A percentile compares a stretch with the other conserved stretches of the same genome.
Conservation (phyloP, 1,140 invertebrate species). For the Coptotermes formosanus region DNA sequence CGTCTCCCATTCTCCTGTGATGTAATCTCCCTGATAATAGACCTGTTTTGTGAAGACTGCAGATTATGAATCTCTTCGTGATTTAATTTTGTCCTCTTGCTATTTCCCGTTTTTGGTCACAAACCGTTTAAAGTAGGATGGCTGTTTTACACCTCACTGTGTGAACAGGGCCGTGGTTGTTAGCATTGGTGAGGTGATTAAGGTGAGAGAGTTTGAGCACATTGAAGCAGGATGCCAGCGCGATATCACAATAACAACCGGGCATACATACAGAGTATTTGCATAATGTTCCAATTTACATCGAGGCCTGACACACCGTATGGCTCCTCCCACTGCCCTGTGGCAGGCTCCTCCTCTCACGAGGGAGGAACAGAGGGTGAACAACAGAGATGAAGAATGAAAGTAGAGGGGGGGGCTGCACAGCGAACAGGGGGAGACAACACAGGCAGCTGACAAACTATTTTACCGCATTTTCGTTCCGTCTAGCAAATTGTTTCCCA, state of each 20-base stretch:
- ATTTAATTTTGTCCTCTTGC: no score
- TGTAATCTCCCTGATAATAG: no score
- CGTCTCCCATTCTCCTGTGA: no score
- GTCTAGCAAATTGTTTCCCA: conserved; percentile 35
- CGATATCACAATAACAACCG: background rate
- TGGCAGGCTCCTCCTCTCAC: conserved; percentile 9
- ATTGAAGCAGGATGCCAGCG: background rate
- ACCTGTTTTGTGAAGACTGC: no score
- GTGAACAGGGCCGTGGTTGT: background rate
- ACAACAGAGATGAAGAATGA: conserved; percentile 19
- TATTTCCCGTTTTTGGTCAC: no score
- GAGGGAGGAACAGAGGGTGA: background rate
- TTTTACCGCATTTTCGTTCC: conserved; percentile 35
- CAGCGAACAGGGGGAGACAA: background rate
- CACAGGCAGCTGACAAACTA: conserved; percentile 32
- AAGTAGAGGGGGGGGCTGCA: background rate
- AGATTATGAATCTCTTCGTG: no score
- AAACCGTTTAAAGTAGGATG: no score
- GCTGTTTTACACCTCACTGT: no score
- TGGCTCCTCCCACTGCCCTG: conserved; percentile 18
- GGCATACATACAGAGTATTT: conserved; percentile 20
- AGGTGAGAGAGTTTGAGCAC: background rate
- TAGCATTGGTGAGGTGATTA: background rate
- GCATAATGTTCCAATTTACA: conserved; percentile 33
- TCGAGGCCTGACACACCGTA: background rate